Conservation (phyloP, 2,797 vertebrate species). For the Cuculus canorus region DNA sequence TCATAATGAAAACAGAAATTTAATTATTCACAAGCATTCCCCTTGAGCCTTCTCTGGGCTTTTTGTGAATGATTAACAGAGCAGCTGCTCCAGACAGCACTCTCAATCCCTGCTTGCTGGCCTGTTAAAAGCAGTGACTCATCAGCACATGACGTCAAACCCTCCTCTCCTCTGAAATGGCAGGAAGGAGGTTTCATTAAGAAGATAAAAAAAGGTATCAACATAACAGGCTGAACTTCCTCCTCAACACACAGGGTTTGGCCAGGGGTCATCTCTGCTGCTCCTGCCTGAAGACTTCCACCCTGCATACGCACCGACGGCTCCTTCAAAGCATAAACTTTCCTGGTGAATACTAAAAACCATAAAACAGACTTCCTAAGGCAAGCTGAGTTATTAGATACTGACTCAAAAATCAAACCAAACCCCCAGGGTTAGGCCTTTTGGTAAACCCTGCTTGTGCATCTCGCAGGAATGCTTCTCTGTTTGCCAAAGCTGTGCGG, state of each 20-base stretch:
- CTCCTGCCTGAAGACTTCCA: not conserved
- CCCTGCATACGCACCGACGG: fast-evolving
- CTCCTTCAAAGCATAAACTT: not conserved
- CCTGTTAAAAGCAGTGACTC: slow-evolving; percentile 76
- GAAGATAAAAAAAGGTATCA: slow-evolving; percentile 59
- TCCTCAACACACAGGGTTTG: slow-evolving; percentile 21
- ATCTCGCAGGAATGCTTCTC: fast-evolving
- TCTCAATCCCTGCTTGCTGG: slow-evolving; percentile 61
- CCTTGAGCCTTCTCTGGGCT: slow-evolving; percentile 68
- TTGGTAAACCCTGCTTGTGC: not conserved
- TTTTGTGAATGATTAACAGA: slow-evolving; percentile 81
- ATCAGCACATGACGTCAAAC: slow-evolving; percentile 76
- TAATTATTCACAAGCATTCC: slow-evolving; percentile 78
- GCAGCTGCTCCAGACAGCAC: slow-evolving; percentile 69
- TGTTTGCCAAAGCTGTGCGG: not conserved
- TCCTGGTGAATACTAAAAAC: not conserved
- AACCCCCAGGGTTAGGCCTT: not conserved
- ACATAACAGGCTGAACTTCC: slow-evolving; percentile 67
- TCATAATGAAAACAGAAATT: slow-evolving; percentile 77
- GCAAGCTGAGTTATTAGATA: not conserved
- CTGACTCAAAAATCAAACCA: not conserved
- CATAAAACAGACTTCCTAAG: not conserved
- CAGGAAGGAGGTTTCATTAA: slow-evolving; percentile 72
- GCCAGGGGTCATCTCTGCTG: slow-evolving; percentile 20
- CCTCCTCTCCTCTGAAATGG: slow-evolving; percentile 58